Percentiles rank a stretch among this genome's conserved stretches.
phyloP scores from a whole-genome alignment of 2,113 vertebrate species.

The Gallinago media region DNA sequence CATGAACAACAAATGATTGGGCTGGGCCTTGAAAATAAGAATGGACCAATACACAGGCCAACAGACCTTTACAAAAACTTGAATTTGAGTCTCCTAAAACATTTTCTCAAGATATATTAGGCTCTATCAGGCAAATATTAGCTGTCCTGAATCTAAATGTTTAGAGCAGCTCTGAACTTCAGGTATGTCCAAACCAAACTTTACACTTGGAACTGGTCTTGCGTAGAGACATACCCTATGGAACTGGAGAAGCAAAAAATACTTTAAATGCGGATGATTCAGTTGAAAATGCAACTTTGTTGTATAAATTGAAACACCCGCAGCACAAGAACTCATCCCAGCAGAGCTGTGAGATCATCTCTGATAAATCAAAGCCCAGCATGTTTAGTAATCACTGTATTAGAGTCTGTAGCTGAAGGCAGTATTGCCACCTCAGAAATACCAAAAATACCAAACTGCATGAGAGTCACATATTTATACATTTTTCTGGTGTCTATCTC shows the following conservation, averaged over 20 bases:
- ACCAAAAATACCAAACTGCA: not conserved
- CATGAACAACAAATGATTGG: not conserved
- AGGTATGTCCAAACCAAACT: not conserved
- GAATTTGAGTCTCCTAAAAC: not conserved
- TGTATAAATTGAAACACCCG: not conserved
- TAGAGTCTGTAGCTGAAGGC: not conserved
- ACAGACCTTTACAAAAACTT: not conserved
- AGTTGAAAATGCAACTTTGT: not conserved
- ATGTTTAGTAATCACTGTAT: not conserved
- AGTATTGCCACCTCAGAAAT: not conserved
- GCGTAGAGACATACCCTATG: not conserved
- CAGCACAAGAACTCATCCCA: not conserved
- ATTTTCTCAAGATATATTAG: not conserved
- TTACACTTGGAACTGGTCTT: not conserved
- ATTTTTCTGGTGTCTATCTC: not conserved
- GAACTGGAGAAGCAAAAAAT: not conserved
- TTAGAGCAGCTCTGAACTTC: not conserved
- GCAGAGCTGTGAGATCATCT: not conserved
- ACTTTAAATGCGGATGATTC: not conserved
- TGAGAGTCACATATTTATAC: accelerated
- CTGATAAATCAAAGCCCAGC: not conserved
- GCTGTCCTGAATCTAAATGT: not conserved
- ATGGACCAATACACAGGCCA: not conserved
- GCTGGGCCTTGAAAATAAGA: not conserved
- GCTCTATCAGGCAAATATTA: not conserved